Evolutionary conservation across 1,140 invertebrate species (phyloP).

Genomic region (Bombus fervidus): DNA sequence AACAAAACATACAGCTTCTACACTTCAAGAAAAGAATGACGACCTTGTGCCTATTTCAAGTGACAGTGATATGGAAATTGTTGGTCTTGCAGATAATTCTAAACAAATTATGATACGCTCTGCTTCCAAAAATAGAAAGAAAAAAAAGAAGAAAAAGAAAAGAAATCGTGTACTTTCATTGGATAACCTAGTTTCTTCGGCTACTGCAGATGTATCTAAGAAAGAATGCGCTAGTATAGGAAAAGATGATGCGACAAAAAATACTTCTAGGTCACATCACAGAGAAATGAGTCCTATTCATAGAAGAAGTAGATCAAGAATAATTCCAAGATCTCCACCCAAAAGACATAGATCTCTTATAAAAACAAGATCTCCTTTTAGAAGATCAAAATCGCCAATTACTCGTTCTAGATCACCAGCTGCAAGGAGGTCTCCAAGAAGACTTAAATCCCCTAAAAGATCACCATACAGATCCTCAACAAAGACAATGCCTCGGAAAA

Average conservation of each 20-base stretch:
- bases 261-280: slow-evolving; percentile 45
- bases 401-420: slow-evolving; percentile 38
- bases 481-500: slow-evolving; percentile 41
- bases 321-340: slow-evolving; percentile 38
- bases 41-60: slow-evolving; percentile 80
- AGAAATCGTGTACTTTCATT: slow-evolving; percentile 44
- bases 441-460: slow-evolving; percentile 61
- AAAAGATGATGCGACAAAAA: slow-evolving; percentile 38
- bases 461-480: slow-evolving; percentile 34
- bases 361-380: slow-evolving; percentile 48
- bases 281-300: slow-evolving; percentile 61
- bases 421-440: slow-evolving; percentile 53
- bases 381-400: slow-evolving; percentile 52
- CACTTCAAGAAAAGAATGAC: slow-evolving; percentile 76
- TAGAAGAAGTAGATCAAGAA: slow-evolving; percentile 48
- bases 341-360: slow-evolving; percentile 63
- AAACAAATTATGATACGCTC: slow-evolving; percentile 48
- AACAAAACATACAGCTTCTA: slow-evolving; percentile 63
- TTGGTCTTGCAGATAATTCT: slow-evolving; percentile 68
- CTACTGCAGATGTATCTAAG: slow-evolving; percentile 25
- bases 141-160: slow-evolving; percentile 73
- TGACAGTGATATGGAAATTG: slow-evolving; percentile 79
- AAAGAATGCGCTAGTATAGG: not conserved
- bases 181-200: slow-evolving; percentile 56
- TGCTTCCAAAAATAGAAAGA: slow-evolving; percentile 41